phyloP scores from a whole-genome alignment of 2,113 vertebrate genomes.

The Bothrops jararaca region DNA sequence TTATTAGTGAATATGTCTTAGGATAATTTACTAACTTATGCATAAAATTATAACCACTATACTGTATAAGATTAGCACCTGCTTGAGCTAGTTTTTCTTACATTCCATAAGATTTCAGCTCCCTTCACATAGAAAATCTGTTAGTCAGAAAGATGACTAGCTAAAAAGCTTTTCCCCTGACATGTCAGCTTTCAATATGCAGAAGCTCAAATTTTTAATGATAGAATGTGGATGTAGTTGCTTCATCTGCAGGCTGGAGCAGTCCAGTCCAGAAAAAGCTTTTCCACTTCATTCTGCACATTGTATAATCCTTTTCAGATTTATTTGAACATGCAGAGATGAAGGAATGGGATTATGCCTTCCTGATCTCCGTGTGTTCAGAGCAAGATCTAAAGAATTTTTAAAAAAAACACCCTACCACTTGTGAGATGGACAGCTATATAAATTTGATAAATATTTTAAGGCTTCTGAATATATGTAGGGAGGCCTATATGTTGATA shows the following conservation, averaged over 20 bases:
- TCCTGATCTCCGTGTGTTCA: not conserved
- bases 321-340: not conserved
- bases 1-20: not conserved
- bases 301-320: not conserved
- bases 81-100: not conserved
- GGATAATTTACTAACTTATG: not conserved
- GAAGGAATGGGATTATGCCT: not conserved
- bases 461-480: not conserved
- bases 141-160: not conserved
- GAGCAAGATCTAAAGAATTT: not conserved
- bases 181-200: not conserved
- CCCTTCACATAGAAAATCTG: not conserved
- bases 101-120: not conserved
- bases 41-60: not conserved
- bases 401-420: not conserved
- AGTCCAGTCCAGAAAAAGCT: not conserved
- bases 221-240: not conserved
- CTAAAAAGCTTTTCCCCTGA: not conserved
- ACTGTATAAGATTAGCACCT: not conserved
- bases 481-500: too few relatives aligned
- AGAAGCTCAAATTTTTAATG: not conserved
- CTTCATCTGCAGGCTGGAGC: not conserved
- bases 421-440: not conserved
- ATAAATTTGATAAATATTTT: not conserved
- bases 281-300: not conserved